phyloP scores from a whole-genome alignment of 2,113 vertebrate genomes.

The Myotis davidii region DNA sequence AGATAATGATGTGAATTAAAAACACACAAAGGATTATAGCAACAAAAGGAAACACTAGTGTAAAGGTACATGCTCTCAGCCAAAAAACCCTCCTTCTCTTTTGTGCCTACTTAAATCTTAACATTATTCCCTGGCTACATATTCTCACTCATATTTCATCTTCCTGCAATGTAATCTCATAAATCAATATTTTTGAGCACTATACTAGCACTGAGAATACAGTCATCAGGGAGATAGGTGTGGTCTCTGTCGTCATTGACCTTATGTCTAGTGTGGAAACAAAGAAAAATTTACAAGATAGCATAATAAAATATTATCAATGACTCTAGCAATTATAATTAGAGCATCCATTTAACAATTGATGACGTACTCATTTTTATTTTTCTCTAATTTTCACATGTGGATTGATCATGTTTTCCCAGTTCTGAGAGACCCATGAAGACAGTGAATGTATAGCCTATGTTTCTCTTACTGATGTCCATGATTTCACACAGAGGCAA shows the following conservation, averaged over 20 bases:
- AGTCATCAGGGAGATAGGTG: background rate
- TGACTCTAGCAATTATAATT: background rate
- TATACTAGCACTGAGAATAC: background rate
- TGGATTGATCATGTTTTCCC: background rate
- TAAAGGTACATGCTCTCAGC: background rate
- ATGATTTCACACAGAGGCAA: background rate
- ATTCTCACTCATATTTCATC: background rate
- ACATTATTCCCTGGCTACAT: background rate
- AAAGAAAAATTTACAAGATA: background rate
- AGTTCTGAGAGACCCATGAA: background rate
- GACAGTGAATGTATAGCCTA: background rate
- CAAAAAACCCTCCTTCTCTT: background rate
- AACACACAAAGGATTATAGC: background rate
- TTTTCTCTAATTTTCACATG: background rate
- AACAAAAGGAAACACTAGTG: background rate
- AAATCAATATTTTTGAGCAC: background rate
- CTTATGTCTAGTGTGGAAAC: background rate
- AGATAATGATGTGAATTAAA: background rate
- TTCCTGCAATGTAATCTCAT: background rate
- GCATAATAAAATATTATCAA: background rate
- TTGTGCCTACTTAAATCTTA: background rate
- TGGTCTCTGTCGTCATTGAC: background rate
- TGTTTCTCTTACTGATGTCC: background rate
- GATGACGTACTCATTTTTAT: background rate
- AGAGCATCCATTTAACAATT: background rate